phyloP scores from a whole-genome alignment of 2,113 vertebrate species.

The Perca schrenkii region DNA sequence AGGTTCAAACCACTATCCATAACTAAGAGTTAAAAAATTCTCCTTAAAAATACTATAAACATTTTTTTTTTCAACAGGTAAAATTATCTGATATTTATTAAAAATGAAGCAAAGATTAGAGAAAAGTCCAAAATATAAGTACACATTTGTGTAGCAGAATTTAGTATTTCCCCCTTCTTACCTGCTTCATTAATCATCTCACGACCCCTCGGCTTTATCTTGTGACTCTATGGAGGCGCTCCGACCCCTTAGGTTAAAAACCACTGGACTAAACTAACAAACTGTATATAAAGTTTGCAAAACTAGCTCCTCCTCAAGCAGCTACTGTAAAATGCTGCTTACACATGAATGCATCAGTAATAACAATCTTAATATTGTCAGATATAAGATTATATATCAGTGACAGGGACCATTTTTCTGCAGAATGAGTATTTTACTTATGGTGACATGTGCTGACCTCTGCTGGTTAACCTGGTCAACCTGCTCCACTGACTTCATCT shows the following conservation, averaged over 20 bases:
- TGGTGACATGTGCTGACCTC: conserved; percentile 41
- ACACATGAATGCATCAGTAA: background rate
- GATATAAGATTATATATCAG: too few relatives aligned
- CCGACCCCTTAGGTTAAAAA: background rate
- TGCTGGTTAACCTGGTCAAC: conserved; percentile 29
- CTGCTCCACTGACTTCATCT: background rate
- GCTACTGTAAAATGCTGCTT: background rate
- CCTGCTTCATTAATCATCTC: background rate
- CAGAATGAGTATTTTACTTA: background rate
- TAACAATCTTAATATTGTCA: background rate
- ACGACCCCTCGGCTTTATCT: background rate
- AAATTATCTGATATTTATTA: too few relatives aligned
- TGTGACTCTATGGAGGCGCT: background rate
- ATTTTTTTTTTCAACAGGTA: too few relatives aligned
- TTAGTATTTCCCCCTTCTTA: background rate
- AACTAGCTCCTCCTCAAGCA: background rate
- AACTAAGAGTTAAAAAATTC: too few relatives aligned
- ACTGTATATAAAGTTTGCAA: background rate
- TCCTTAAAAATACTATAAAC: too few relatives aligned
- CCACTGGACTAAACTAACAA: background rate
- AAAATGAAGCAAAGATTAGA: background rate
- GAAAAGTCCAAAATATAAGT: background rate
- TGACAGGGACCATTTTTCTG: background rate
- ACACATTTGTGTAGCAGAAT: background rate
- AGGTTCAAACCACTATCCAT: too few relatives aligned